Conservation (phyloP, 2,113 vertebrate species). For the Plecturocebus donacophilus region DNA sequence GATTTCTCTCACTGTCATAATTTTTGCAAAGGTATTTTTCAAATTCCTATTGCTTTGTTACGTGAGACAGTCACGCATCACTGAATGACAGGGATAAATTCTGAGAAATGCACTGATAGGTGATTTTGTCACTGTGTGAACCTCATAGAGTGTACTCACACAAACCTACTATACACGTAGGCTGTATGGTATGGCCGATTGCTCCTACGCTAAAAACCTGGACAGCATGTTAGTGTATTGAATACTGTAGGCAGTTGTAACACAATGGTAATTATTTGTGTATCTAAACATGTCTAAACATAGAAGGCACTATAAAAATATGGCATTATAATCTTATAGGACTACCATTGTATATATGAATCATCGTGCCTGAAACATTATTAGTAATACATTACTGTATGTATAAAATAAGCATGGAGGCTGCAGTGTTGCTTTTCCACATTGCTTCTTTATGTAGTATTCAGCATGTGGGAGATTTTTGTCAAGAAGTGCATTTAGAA, state of each 20-base stretch:
- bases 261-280: background rate
- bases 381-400: background rate
- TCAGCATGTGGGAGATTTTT: background rate
- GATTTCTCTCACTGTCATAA: no score
- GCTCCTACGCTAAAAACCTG: background rate
- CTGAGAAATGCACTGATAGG: background rate
- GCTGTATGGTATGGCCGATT: background rate
- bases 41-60: background rate
- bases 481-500: background rate
- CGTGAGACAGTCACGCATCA: rapidly evolving
- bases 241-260: background rate
- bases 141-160: background rate
- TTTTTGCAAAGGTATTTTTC: no score
- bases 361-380: background rate
- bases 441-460: background rate
- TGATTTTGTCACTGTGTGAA: background rate
- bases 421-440: background rate
- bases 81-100: background rate
- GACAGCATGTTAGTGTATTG: background rate
- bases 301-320: background rate
- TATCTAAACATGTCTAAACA: background rate
- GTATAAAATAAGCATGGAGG: background rate
- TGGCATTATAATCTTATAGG: background rate
- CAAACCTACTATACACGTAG: background rate
- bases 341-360: background rate